A percentile compares a stretch with the other conserved stretches of the same genome.
These are phyloP conservation scores for Xylocopa sonorina DNA, from an alignment of 1,140 invertebrate genomes.

Conservation along the genomic window DNA sequence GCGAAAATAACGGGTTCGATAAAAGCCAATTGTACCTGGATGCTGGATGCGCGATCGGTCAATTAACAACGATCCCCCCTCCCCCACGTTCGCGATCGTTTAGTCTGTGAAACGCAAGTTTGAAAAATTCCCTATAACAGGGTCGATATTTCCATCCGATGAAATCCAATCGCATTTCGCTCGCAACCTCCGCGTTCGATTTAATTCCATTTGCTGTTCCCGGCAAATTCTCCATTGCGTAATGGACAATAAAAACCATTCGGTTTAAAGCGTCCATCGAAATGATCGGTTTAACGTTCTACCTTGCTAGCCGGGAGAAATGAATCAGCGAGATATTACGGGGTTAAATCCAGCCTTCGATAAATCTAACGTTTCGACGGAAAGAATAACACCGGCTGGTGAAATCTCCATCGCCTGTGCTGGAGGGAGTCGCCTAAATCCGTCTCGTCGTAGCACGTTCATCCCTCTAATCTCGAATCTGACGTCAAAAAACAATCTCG, in stretches of 20 bases:
- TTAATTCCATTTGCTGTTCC: slow-evolving; percentile 7
- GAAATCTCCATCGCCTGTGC: not conserved
- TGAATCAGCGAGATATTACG: not conserved
- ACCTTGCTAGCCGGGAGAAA: not conserved
- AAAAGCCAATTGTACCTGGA: not conserved
- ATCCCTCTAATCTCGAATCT: not conserved
- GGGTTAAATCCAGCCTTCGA: not conserved
- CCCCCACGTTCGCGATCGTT: too few species aligned
- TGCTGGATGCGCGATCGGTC: not conserved
- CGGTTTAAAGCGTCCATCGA: not conserved
- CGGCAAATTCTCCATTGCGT: not conserved
- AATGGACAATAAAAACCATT: not conserved
- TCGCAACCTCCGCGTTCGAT: not conserved
- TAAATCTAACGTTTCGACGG: not conserved
- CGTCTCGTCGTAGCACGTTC: too few species aligned
- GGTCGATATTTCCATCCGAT: slow-evolving; percentile 1
- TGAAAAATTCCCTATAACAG: not conserved
- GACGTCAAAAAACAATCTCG: not conserved
- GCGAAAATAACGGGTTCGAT: not conserved
- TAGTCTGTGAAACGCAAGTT: not conserved
- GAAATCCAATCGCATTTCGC: slow-evolving; percentile 8
- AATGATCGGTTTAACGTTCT: not conserved
- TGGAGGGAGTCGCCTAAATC: not conserved
- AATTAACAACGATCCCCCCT: not conserved
- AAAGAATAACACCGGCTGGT: not conserved